These are phyloP conservation scores for Lithophane semibrunnea DNA, from an alignment of 2,888 invertebrate genomes.

Conservation along the genomic window DNA sequence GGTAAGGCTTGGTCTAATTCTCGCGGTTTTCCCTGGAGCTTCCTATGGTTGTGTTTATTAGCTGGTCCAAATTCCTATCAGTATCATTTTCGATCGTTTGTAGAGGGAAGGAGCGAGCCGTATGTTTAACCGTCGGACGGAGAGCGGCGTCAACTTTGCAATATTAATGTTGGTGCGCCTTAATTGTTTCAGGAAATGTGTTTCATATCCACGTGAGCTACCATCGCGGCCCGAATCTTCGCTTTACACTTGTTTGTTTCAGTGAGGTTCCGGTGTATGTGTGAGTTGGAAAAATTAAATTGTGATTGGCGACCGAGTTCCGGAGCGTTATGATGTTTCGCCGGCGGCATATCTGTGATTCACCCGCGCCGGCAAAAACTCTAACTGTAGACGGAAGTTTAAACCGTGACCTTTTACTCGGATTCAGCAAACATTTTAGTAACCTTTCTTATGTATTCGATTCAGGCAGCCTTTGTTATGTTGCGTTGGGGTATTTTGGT, in stretches of 20 bases:
- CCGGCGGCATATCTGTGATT: slow-evolving; percentile 54
- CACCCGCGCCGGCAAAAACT: slow-evolving; percentile 38
- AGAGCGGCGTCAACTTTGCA: slow-evolving; percentile 69
- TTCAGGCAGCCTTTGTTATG: slow-evolving; percentile 37
- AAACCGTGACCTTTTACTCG: slow-evolving; percentile 55
- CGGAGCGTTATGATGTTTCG: slow-evolving; percentile 54
- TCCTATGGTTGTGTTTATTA: slow-evolving; percentile 34
- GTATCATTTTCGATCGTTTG: slow-evolving; percentile 53
- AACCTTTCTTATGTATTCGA: slow-evolving; percentile 53
- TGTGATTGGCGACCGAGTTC: slow-evolving; percentile 55
- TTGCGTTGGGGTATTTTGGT: slow-evolving; percentile 44
- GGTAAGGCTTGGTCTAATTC: slow-evolving; percentile 41
- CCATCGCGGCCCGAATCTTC: slow-evolving; percentile 44
- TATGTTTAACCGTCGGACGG: slow-evolving; percentile 67
- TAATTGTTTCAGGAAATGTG: slow-evolving; percentile 76
- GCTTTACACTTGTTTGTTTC: slow-evolving; percentile 37
- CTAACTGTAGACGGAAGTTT: slow-evolving; percentile 61
- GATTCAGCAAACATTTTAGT: slow-evolving; percentile 51
- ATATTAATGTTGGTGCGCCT: slow-evolving; percentile 72
- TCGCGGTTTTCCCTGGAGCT: slow-evolving; percentile 25
- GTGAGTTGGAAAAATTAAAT: slow-evolving; percentile 41
- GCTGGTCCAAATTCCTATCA: slow-evolving; percentile 27
- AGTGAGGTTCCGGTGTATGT: slow-evolving; percentile 37
- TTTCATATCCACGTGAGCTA: slow-evolving; percentile 58
- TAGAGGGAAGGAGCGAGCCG: slow-evolving; percentile 48